A percentile compares a stretch with the other conserved stretches of the same genome.
Evolutionary conservation across 2,888 invertebrate genomes (phyloP).

Genomic region (Tenthredo notha): DNA sequence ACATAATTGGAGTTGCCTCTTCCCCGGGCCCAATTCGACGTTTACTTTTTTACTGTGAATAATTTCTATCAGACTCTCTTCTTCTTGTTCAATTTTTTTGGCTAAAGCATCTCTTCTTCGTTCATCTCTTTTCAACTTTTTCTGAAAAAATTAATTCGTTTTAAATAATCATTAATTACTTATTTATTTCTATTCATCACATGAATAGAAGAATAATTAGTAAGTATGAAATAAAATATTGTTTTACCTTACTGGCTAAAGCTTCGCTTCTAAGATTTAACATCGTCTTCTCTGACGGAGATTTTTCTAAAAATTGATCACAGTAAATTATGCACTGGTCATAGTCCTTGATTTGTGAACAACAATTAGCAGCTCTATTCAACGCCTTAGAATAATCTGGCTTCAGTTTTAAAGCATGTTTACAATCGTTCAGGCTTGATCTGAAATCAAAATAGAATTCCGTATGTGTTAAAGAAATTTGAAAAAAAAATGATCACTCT

Average conservation of each 20-base stretch:
- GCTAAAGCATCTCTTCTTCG: slow-evolving; percentile 80
- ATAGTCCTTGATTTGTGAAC: slow-evolving; percentile 84
- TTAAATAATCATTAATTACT: background rate
- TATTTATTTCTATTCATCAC: background rate
- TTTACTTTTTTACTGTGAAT: slow-evolving; percentile 78
- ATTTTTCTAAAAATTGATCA: slow-evolving; percentile 83
- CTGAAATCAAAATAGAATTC: slow-evolving; percentile 72
- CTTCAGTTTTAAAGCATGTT: slow-evolving; percentile 87
- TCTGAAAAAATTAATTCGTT: slow-evolving; percentile 68
- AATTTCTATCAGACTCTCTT: slow-evolving; percentile 77
- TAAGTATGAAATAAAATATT: background rate
- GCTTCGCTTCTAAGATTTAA: slow-evolving; percentile 81
- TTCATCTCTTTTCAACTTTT: slow-evolving; percentile 80
- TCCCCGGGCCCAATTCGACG: slow-evolving; percentile 78
- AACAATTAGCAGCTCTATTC: slow-evolving; percentile 87
- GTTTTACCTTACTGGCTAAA: slow-evolving; percentile 78
- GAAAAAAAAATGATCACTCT: background rate
- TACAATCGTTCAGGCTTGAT: slow-evolving; percentile 90
- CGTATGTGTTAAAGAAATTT: background rate
- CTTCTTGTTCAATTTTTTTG: slow-evolving; percentile 78
- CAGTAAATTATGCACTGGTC: slow-evolving; percentile 88
- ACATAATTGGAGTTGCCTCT: slow-evolving; percentile 78
- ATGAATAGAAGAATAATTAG: background rate
- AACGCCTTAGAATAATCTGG: slow-evolving; percentile 89
- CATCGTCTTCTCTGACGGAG: slow-evolving; percentile 81